Evolutionary conservation across 2,888 invertebrate species (phyloP).

Genomic region (Idaea aversata): DNA sequence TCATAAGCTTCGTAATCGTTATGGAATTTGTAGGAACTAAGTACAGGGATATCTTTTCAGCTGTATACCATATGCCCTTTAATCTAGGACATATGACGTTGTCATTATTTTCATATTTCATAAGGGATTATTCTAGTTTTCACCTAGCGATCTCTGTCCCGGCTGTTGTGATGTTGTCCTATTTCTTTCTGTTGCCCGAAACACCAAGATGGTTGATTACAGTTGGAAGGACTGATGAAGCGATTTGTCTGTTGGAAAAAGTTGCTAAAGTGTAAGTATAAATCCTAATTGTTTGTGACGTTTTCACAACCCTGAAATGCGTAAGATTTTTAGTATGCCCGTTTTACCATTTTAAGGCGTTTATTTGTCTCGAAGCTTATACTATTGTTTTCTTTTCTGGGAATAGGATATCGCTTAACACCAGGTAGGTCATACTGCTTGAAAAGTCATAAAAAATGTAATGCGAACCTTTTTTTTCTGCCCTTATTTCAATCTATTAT

Average conservation of each 20-base stretch:
- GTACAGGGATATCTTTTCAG: constrained; percentile 66
- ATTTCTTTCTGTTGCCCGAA: constrained; percentile 85
- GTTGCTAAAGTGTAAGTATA: neutral
- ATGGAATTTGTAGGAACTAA: constrained; percentile 80
- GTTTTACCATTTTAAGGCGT: no score
- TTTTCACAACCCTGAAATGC: no score
- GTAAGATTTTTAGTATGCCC: no score
- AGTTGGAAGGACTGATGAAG: constrained; percentile 81
- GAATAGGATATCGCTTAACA: no score
- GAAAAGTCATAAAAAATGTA: no score
- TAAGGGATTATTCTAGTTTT: constrained; percentile 81
- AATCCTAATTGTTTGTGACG: no score
- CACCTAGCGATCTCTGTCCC: constrained; percentile 81
- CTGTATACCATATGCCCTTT: constrained; percentile 81
- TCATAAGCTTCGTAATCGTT: constrained; percentile 82
- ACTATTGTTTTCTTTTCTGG: no score
- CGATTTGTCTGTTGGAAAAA: constrained; percentile 35
- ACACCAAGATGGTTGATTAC: constrained; percentile 88
- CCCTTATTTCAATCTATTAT: no score
- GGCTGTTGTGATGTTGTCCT: constrained; percentile 73
- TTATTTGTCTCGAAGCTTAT: no score
- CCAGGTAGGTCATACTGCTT: no score
- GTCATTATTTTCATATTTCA: constrained; percentile 78
- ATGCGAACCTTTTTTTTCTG: no score
- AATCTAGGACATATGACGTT: constrained; percentile 81